Base-by-base conservation (phyloP, 2,113 vertebrate genomes). In the Prionailurus viverrinus region DNA sequence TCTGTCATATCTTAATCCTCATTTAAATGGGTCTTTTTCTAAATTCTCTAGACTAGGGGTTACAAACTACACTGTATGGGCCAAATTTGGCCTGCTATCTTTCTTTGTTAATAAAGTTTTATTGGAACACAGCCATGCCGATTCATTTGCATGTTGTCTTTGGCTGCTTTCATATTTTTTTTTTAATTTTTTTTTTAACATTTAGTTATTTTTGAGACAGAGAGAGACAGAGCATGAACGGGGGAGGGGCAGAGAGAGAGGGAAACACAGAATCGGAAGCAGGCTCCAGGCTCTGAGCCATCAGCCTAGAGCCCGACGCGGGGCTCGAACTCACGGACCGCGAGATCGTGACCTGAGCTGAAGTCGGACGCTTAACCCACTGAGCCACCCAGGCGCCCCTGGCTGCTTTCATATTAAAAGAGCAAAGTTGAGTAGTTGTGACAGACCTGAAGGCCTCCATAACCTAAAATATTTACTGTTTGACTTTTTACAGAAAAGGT, bases 81-180 rank as follows among this genome's bases (percentile, higher is more conserved):
- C 33, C 78, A 94, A 58, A 82, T 80, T 31, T 91, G 36, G 55
- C 58, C 45, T 68, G 27, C 36, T 39, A 25, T 76, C 82, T 92
- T 69, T 76, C 82, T 92, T 69, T 93, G 39, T 91, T 69, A 68
- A 51, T 92, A 82, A 93, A 82, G 48, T 69, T 83, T 92, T 87
- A 83, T 83, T 92, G 83, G 27, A 82, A 53, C 14, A 76, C 39
- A 87, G 53, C 19, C 33, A 29, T 61, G 4, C 66, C n/a, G 15
- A 51, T 94, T 88, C 31, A 82, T 91, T 61, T 66, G 71, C 7
- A 23, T 69, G 39, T 61, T 76, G 16, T 53, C 21, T 69, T 29
- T 83, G 48, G 36, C 76, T 91, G 65, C 55, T 81, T 96, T 81
- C 48, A 10, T 91, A 45, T 83, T 39, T 39, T 39, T 39, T 39